phyloP scores from a whole-genome alignment of 2,888 invertebrate genomes.

The Calliopum simillimum region DNA sequence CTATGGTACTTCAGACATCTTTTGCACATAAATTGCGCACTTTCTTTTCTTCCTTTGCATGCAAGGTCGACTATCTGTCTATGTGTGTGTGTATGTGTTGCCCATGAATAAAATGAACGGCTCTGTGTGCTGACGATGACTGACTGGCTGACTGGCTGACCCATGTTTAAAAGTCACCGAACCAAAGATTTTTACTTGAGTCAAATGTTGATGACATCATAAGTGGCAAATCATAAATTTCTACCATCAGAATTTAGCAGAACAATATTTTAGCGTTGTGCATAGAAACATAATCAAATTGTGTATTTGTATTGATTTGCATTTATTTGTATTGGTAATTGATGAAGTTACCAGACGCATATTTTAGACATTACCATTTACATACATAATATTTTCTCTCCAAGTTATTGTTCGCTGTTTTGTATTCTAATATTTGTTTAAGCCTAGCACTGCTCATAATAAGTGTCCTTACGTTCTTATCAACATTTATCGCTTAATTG shows the following conservation, averaged over 20 bases:
- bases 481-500: conserved; percentile 6
- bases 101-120: conserved; percentile 6
- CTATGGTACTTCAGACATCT: neutral
- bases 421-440: conserved; percentile 14
- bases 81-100: neutral
- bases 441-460: neutral
- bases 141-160: no score
- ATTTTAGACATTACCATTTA: neutral
- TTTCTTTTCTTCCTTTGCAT: neutral
- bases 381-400: neutral
- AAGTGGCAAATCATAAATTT: neutral
- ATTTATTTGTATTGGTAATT: neutral
- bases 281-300: neutral
- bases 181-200: neutral
- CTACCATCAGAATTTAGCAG: neutral
- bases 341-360: neutral
- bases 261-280: no score
- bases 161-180: no score
- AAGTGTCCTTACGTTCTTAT: neutral
- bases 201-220: conserved; percentile 27
- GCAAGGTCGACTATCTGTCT: neutral
- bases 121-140: neutral
- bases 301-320: neutral
- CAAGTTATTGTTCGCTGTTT: neutral
- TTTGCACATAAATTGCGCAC: conserved; percentile 25